A percentile compares a stretch with the other conserved stretches of the same genome.
Conservation (phyloP, 2,797 vertebrate genomes). For the Tamandua tetradactyla region DNA sequence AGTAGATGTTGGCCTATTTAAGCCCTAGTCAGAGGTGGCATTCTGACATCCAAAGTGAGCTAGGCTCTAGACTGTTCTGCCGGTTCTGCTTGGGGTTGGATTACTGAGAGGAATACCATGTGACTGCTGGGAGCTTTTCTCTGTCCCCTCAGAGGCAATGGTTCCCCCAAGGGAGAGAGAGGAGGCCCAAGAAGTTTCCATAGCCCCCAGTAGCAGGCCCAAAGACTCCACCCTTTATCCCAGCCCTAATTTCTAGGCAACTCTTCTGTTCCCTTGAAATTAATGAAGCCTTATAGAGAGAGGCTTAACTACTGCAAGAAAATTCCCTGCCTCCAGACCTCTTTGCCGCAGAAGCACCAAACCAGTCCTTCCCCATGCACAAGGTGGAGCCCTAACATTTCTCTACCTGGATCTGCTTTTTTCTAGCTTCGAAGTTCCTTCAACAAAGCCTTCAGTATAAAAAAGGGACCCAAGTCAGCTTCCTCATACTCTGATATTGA, state of each 20-base stretch:
- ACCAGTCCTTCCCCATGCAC: not conserved
- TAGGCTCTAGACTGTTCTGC: not conserved
- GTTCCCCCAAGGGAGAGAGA: not conserved
- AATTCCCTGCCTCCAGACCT: not conserved
- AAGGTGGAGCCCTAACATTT: not conserved
- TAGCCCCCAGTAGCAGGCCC: not conserved
- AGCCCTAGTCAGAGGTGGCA: not conserved
- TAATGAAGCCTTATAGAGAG: not conserved
- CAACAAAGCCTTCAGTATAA: constrained; percentile 99
- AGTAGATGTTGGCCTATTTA: not conserved
- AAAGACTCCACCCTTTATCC: not conserved
- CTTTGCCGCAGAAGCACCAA: not conserved
- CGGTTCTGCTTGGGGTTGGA: not conserved
- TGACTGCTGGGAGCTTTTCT: not conserved
- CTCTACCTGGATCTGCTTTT: constrained; percentile 52
- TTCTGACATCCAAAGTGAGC: not conserved
- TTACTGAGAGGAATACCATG: not conserved
- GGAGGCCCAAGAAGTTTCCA: not conserved
- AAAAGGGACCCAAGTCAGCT: constrained; percentile 95
- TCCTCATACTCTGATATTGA: constrained; percentile 97
- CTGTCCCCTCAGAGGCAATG: not conserved
- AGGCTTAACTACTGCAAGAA: not conserved
- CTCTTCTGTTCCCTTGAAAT: not conserved
- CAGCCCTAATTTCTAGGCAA: not conserved
- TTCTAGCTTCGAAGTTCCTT: constrained; percentile 95